phyloP scores from a whole-genome alignment of 2,888 invertebrate species.

The Cataglyphis rosenhaueri region DNA sequence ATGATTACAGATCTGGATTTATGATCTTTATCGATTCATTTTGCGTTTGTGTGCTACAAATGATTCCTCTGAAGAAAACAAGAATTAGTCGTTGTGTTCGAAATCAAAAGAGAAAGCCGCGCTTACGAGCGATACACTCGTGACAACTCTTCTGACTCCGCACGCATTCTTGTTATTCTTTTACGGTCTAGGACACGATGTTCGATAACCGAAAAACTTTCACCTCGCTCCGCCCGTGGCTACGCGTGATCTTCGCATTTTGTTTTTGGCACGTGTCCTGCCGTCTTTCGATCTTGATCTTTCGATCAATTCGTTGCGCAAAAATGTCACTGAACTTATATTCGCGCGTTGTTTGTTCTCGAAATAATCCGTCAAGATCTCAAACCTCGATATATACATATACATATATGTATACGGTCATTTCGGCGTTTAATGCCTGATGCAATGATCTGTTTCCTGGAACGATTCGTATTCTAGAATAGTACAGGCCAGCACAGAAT shows the following conservation, averaged over 20 bases:
- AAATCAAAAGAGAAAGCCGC: slow-evolving; percentile 73
- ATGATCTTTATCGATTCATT: background rate
- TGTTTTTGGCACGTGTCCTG: slow-evolving; percentile 13
- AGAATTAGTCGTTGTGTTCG: slow-evolving; percentile 41
- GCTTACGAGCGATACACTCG: slow-evolving; percentile 55
- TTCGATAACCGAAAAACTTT: slow-evolving; percentile 82
- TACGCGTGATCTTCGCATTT: slow-evolving; percentile 31
- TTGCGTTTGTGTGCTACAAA: background rate
- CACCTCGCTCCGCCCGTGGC: slow-evolving; percentile 72
- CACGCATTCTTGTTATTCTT: slow-evolving; percentile 69
- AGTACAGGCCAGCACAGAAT: slow-evolving; percentile 6
- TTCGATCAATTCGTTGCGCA: slow-evolving; percentile 62
- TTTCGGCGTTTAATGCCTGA: background rate
- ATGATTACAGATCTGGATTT: background rate
- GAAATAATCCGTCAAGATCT: background rate
- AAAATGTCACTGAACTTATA: slow-evolving; percentile 57
- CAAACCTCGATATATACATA: background rate
- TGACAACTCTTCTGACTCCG: slow-evolving; percentile 57
- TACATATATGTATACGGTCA: background rate
- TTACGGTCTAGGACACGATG: slow-evolving; percentile 82
- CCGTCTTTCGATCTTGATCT: slow-evolving; percentile 70
- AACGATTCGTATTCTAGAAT: slow-evolving; percentile 21
- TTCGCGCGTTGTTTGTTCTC: background rate
- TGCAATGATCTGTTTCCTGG: slow-evolving; percentile 1
- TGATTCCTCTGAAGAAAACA: slow-evolving; percentile 5